Conservation (phyloP, 2,113 vertebrate genomes). For the Ailuropoda melanoleuca region DNA sequence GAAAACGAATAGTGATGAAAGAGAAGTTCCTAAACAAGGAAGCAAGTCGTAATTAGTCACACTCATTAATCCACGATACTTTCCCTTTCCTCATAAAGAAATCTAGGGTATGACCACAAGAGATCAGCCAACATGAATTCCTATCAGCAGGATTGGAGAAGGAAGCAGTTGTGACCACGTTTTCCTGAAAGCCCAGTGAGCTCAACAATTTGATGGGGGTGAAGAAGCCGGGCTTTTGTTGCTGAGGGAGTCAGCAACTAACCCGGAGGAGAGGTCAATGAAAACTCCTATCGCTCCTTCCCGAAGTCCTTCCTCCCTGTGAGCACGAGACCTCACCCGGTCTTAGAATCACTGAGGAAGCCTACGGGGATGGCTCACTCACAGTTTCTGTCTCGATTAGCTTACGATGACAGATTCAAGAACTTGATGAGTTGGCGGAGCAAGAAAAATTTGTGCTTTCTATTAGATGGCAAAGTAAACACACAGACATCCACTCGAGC, state of each 20-base stretch:
- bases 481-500: background rate
- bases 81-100: conserved; percentile 61
- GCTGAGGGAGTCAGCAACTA: conserved; percentile 9
- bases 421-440: background rate
- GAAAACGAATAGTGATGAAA: background rate
- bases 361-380: background rate
- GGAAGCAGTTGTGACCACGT: background rate
- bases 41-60: conserved; percentile 65
- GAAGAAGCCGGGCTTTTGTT: background rate
- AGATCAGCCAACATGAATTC: conserved; percentile 16
- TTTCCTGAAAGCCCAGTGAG: conserved; percentile 45
- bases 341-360: background rate
- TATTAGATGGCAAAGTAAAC: conserved; percentile 17
- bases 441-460: background rate
- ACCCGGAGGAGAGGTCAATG: background rate
- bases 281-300: background rate
- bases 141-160: background rate
- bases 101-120: background rate
- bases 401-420: background rate
- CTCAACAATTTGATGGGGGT: background rate
- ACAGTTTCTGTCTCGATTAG: background rate
- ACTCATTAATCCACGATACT: background rate
- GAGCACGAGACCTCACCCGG: background rate
- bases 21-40: conserved; percentile 27
- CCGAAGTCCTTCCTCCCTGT: background rate